phyloP scores from a whole-genome alignment of 1,140 invertebrate genomes.

The Drosophila parvula region DNA sequence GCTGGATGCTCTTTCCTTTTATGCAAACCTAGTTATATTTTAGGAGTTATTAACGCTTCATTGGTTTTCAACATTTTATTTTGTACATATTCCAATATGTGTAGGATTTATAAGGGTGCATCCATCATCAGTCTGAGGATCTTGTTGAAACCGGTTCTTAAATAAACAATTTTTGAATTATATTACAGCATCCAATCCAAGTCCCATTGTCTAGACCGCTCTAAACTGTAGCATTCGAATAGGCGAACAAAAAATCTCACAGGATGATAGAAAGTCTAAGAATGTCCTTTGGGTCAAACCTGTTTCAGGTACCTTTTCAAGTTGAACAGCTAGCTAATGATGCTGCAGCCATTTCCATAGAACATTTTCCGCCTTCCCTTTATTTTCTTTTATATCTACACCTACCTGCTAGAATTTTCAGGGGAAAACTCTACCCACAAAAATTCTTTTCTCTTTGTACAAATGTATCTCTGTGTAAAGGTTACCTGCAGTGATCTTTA shows the following conservation, averaged over 20 bases:
- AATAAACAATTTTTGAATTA: not conserved
- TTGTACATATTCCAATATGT: not conserved
- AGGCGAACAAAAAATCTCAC: constrained; percentile 8
- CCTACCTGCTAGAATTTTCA: constrained; percentile 17
- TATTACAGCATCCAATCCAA: not conserved
- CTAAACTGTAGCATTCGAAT: constrained; percentile 39
- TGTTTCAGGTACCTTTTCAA: not conserved
- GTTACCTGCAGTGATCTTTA: constrained; percentile 1
- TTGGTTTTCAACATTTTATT: constrained; percentile 1
- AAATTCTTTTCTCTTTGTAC: not conserved
- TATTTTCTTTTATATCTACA: constrained; percentile 2
- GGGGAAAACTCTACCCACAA: constrained; percentile 1
- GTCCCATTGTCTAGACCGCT: not conserved
- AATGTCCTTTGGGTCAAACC: not conserved
- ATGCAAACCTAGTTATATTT: not conserved
- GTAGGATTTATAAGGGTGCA: too few relatives aligned
- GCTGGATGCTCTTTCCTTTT: not conserved
- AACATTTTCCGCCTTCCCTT: not conserved
- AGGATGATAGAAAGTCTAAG: not conserved
- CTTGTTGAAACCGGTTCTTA: not conserved
- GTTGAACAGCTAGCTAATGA: not conserved
- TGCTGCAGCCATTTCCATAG: not conserved
- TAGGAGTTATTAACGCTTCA: not conserved
- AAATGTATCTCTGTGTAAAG: not conserved
- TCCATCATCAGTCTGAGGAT: too few relatives aligned